Conservation (phyloP, 2,797 vertebrate species). For the Acanthurus lineatus region DNA sequence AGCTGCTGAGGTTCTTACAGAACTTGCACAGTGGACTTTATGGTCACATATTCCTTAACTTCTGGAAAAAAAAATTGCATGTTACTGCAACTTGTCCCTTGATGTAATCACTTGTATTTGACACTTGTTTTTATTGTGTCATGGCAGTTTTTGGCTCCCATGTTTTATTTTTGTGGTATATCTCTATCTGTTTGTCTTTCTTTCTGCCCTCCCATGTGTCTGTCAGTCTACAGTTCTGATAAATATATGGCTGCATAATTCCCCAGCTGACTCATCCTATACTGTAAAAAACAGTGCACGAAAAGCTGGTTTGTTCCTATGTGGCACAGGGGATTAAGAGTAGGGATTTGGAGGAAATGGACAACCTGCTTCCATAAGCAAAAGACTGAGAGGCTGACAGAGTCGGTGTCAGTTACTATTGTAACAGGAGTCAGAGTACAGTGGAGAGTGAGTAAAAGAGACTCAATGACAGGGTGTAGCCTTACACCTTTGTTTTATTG, state of each 20-base stretch:
- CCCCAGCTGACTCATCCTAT: constrained; percentile 47
- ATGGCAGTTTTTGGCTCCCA: too few relatives aligned
- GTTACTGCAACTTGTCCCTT: too few relatives aligned
- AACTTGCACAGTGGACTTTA: too few relatives aligned
- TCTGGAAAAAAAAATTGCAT: too few relatives aligned
- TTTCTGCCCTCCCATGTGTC: too few relatives aligned
- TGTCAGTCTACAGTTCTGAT: not conserved
- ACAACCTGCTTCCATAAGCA: constrained; percentile 54
- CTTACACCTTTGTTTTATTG: not conserved
- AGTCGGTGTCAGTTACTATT: constrained; percentile 12
- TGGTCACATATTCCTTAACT: too few relatives aligned
- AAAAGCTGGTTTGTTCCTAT: constrained; percentile 12
- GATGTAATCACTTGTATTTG: too few relatives aligned
- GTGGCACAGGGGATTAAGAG: constrained; percentile 56
- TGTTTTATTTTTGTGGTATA: too few relatives aligned
- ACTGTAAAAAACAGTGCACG: constrained; percentile 14
- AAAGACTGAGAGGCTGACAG: constrained; percentile 1
- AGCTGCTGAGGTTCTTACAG: too few relatives aligned
- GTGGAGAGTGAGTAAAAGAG: not conserved
- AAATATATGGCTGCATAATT: constrained; percentile 39
- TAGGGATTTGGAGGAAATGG: constrained; percentile 55
- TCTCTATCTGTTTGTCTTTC: too few relatives aligned
- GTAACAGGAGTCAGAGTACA: constrained; percentile 13
- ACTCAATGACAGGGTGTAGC: constrained; percentile 5
- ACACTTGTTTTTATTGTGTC: too few relatives aligned